These are phyloP conservation scores for Coilia nasus DNA, from an alignment of 2,797 vertebrate genomes.

Conservation along the genomic window DNA sequence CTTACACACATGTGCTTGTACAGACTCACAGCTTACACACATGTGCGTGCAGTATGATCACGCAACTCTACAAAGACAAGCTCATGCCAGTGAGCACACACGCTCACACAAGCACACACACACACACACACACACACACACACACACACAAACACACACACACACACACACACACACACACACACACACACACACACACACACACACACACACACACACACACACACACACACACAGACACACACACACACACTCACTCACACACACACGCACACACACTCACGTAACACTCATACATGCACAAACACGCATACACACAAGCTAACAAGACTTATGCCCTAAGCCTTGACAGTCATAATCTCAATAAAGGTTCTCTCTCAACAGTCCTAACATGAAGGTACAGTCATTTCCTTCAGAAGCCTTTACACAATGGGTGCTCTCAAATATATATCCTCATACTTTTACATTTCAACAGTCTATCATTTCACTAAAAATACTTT, in stretches of 20 bases:
- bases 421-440: background rate
- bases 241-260: background rate
- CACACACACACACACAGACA: constrained; percentile 5
- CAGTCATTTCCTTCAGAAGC: constrained; percentile 1
- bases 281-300: background rate
- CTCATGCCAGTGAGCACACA: background rate
- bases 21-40: constrained; percentile 16
- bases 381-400: background rate
- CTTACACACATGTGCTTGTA: background rate
- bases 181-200: too few species aligned
- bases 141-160: too few species aligned
- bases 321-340: background rate
- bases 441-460: background rate
- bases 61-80: constrained; percentile 45
- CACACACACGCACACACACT: background rate
- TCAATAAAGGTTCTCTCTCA: background rate
- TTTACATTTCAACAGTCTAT: background rate
- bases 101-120: background rate
- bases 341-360: background rate
- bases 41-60: constrained; percentile 43
- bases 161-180: too few species aligned
- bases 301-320: constrained; percentile 26
- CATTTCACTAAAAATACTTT: too few species aligned
- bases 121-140: background rate
- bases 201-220: constrained; percentile 2